Base-by-base conservation (phyloP, 2,888 invertebrate species). In the Sesia bembeciformis region DNA sequence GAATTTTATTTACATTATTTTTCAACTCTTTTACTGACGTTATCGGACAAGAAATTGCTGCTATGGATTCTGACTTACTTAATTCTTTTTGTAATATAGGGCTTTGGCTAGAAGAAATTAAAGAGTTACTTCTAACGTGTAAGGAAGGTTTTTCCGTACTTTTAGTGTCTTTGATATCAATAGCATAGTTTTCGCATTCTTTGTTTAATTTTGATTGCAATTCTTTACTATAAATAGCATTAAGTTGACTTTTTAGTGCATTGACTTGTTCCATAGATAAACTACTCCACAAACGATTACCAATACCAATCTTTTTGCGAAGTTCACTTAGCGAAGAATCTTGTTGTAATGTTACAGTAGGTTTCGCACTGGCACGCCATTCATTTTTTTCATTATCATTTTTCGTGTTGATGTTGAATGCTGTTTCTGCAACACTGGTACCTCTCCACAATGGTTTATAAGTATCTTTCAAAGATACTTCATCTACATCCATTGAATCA, bases 401-500 rank as follows among this genome's bases (percentile, higher is more conserved):
- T 64, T 91, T 92, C 64, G 90, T 92, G 53, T 93, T 92, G 69
- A 96, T 92, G 58, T 90, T 93, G 60, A 92, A 92, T 0, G 96
- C 96, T 52, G 96, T 91, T 83, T 96, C 95, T 1, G 93, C 92
- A 0, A 96, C 96, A 6, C 96, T 96, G 61, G 91, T 94, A 4
- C 96, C 96, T 51, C 96, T 89, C 96, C 96, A 96, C 40, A 95
- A 84, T 3, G 95, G 95, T 73, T 95, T 95, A 70, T 95, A 95
- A 0, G 91, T 91, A 63, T 95, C 95, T 72, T 93, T 93, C 39
- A 81, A 80, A 4, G 84, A 81, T 7, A 81, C 78, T 80, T 57
- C 81, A 65, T 67, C 90, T 58, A 67, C 57, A 70, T 71, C 92
- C 84, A 66, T 78, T 58, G 63, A 91, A 81, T 84, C 90, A 59